phyloP scores from a whole-genome alignment of 2,888 invertebrate species.

The Craniophora ligustri region DNA sequence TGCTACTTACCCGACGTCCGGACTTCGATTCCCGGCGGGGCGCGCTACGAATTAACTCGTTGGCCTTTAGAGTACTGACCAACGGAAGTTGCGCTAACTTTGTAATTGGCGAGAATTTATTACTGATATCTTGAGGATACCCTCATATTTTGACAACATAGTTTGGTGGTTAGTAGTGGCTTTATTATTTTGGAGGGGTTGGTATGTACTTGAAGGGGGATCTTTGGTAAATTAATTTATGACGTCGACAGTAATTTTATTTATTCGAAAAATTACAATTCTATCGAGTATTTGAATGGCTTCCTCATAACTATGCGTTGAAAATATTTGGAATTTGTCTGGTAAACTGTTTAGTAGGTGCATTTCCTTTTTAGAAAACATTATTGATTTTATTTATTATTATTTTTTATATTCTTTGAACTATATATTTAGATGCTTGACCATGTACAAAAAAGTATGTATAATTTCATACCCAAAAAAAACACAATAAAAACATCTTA shows the following conservation, averaged over 20 bases:
- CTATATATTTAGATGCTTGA: too few relatives aligned
- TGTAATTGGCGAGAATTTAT: constrained; percentile 71
- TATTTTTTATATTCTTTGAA: too few relatives aligned
- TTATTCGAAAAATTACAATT: too few relatives aligned
- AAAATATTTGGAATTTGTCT: too few relatives aligned
- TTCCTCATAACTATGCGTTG: too few relatives aligned
- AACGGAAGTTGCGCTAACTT: constrained; percentile 69
- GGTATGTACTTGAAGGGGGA: constrained; percentile 7
- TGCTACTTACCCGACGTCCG: constrained; percentile 77
- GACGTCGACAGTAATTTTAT: not conserved
- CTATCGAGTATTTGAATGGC: too few relatives aligned
- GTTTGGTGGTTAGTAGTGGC: constrained; percentile 21
- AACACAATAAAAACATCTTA: too few relatives aligned
- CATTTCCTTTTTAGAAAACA: too few relatives aligned
- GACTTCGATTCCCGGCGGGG: constrained; percentile 83
- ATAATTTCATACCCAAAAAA: too few relatives aligned
- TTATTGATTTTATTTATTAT: too few relatives aligned
- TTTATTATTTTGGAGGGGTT: constrained; percentile 40
- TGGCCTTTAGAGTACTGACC: constrained; percentile 77
- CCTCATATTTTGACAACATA: constrained; percentile 45
- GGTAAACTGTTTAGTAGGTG: too few relatives aligned
- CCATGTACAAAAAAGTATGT: too few relatives aligned
- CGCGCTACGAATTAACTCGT: constrained; percentile 78
- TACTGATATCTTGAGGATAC: constrained; percentile 64
- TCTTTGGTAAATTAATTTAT: constrained; percentile 22